A percentile compares a stretch with the other conserved stretches of the same genome.
Conservation (phyloP, 1,140 invertebrate genomes). For the Sweltsa coloradensis region DNA sequence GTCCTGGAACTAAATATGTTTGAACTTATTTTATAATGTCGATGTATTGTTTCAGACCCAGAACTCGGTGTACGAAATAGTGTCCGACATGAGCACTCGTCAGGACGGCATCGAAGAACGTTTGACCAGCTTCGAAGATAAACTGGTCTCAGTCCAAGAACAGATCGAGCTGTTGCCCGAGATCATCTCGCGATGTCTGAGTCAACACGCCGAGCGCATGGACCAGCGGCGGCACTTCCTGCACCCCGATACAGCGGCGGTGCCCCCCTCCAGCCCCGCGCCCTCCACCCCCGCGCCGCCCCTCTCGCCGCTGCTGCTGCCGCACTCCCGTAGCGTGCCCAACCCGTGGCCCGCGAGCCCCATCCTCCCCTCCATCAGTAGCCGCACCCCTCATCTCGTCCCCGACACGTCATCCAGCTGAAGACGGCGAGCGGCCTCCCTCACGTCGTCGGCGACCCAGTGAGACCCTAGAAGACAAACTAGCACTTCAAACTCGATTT, state of each 20-base stretch:
- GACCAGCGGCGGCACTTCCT: constrained; percentile 71
- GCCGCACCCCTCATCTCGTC: constrained; percentile 55
- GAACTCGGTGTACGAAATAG: constrained; percentile 92
- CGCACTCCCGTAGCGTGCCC: constrained; percentile 42
- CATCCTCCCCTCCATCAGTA: constrained; percentile 52
- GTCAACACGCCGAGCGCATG: constrained; percentile 49
- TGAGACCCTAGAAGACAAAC: too few relatives aligned
- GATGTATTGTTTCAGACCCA: constrained; percentile 93
- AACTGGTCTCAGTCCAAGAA: constrained; percentile 60
- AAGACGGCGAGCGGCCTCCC: constrained; percentile 16
- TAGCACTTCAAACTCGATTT: too few relatives aligned
- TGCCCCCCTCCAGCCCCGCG: constrained; percentile 15
- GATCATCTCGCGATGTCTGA: constrained; percentile 57
- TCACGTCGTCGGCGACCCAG: too few relatives aligned
- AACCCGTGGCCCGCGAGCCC: constrained; percentile 63
- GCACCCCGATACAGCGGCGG: constrained; percentile 58
- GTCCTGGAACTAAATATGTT: too few relatives aligned
- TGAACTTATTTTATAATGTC: too few relatives aligned
- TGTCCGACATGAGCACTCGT: constrained; percentile 86
- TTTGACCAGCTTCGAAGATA: constrained; percentile 74
- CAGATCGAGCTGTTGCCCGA: constrained; percentile 74
- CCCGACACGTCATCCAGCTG: constrained; percentile 41
- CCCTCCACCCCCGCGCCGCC: constrained; percentile 6
- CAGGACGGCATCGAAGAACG: constrained; percentile 84
- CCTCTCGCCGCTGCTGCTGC: constrained; percentile 34